Evolutionary conservation across 2,888 invertebrate species (phyloP).

Genomic region (Hedychridium roseum): DNA sequence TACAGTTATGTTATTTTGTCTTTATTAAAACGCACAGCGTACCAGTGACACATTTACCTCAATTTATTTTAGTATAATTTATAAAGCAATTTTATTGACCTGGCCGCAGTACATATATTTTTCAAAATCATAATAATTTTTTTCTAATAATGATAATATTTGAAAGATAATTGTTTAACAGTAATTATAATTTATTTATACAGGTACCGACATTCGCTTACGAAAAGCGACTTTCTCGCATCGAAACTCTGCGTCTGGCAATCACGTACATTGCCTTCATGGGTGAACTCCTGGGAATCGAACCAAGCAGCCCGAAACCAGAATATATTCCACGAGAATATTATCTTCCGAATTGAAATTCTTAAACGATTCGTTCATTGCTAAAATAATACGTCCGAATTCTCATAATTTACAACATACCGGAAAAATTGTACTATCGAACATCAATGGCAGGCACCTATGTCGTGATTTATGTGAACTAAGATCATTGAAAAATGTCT

Average conservation of each 20-base stretch:
- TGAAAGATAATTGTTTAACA: no score
- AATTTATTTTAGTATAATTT: no score
- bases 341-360: constrained; percentile 55
- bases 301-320: constrained; percentile 53
- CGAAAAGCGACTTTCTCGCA: constrained; percentile 92
- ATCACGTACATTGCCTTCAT: constrained; percentile 97
- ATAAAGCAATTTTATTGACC: no score
- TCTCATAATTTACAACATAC: not conserved
- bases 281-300: constrained; percentile 79
- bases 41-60: no score
- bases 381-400: not conserved
- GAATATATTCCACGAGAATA: constrained; percentile 60
- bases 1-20: no score
- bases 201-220: constrained; percentile 95
- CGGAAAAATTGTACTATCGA: not conserved
- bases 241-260: constrained; percentile 92
- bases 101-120: no score
- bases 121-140: no score
- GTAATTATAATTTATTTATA: no score
- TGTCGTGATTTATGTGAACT: not conserved
- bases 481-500: not conserved
- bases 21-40: no score
- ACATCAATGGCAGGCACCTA: not conserved
- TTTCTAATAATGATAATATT: no score
- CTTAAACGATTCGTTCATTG: not conserved